Evolutionary conservation across 2,888 invertebrate species (phyloP).

Genomic region (Xestia xanthographa): DNA sequence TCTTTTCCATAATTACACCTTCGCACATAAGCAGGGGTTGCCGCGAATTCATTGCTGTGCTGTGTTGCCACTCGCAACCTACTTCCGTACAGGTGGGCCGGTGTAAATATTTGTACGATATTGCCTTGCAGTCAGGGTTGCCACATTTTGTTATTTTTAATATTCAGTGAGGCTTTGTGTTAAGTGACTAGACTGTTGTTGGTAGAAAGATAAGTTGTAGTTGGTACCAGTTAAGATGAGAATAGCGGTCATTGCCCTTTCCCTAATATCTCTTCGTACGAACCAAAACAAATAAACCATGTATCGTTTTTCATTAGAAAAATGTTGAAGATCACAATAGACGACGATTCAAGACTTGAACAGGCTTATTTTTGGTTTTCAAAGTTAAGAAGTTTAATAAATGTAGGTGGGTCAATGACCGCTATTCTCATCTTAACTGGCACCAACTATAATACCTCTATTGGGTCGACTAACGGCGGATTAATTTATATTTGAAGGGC

Average conservation of each 20-base stretch:
- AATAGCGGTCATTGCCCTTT: no score
- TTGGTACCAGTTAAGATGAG: no score
- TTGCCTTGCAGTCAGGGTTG: conserved; percentile 49
- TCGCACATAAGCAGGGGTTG: conserved; percentile 23
- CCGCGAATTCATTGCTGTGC: conserved; percentile 55
- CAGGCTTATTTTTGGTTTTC: no score
- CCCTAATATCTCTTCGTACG: no score
- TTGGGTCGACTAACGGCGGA: background rate
- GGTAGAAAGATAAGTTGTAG: background rate
- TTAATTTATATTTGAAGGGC: background rate
- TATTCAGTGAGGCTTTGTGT: background rate
- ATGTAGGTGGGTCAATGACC: no score
- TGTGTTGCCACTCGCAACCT: conserved; percentile 60
- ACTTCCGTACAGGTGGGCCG: conserved; percentile 51
- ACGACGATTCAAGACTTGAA: no score
- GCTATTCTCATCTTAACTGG: no score
- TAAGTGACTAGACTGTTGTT: background rate
- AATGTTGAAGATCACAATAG: no score
- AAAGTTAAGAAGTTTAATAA: no score
- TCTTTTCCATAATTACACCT: conserved; percentile 37
- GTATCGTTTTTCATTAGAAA: no score
- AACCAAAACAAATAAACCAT: no score
- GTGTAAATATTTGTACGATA: conserved; percentile 61
- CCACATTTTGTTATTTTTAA: conserved; percentile 41
- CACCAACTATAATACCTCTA: background rate